Base-by-base conservation (phyloP, 2,113 vertebrate species). In the Glareola pratincola region DNA sequence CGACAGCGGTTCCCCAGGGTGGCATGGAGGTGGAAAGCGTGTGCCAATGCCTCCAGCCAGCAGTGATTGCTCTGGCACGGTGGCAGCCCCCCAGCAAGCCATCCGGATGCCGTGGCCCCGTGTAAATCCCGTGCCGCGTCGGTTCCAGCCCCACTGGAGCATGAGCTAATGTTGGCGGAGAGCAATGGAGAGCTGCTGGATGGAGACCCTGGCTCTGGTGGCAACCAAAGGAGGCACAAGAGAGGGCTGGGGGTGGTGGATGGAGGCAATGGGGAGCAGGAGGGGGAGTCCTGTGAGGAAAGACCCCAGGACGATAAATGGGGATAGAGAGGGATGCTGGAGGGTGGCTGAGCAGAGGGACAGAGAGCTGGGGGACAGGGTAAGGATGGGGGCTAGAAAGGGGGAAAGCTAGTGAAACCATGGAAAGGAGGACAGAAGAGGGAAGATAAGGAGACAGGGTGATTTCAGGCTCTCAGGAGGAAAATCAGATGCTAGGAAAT, bases 1-100 rank as follows among this genome's bases (percentile, higher is more conserved):
- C 3, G 4, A 43, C 34, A 27, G 41, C 0, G 0, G 39, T 43
- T 93, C 53, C 66, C 29, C 0, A 0, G 29, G 18, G n/a, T 18
- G 4, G 34, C n/a, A 22, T 1, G 5, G 59, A 48, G 21, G 27
- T 76, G 45, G 79, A 62, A 60, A 77, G 43, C 3, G 5, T 10
- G 8, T 45, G 50, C 67, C 82, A 69, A 10, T 0, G 4, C 14
- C 43, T 78, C 34, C 53, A 60, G 60, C n/a, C 37, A 71, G 67
- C 10, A 0, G 7, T 0, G 2, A 10, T 32, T 36, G 47, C 66
- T 56, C 34, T 6, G 0, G 41, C 21, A 51, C 0, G 3, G 15
- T 2, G 3, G 34, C 50, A 93, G 21, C 22, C 8, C 48, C 57
- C n/a, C 16, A 1, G 45, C 17, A 71, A 39, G 9, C 27, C 1